phyloP scores from a whole-genome alignment of 2,113 vertebrate species.

The Cavia porcellus region DNA sequence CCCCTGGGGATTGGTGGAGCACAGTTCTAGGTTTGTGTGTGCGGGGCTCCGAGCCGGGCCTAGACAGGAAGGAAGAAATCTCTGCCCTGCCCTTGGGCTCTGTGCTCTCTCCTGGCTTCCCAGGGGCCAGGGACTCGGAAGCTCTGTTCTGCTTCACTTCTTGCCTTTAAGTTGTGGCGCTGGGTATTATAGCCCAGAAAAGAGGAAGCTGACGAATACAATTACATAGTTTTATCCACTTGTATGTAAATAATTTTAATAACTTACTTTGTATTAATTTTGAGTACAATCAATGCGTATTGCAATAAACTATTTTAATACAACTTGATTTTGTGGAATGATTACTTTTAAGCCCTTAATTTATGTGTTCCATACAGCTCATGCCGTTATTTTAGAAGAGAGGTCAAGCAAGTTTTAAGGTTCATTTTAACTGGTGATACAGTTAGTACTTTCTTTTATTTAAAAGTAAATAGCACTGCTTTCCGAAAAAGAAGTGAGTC shows the following conservation, averaged over 20 bases:
- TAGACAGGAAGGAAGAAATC: background rate
- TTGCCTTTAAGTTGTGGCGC: background rate
- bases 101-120: no score
- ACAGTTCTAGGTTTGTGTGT: no score
- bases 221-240: constrained; percentile 79
- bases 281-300: constrained; percentile 83
- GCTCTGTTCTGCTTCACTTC: background rate
- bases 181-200: background rate
- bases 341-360: constrained; percentile 55
- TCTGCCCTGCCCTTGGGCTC: background rate
- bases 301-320: constrained; percentile 92
- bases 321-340: constrained; percentile 50
- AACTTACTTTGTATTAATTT: constrained; percentile 89
- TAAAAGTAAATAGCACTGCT: constrained; percentile 36
- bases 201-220: background rate
- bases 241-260: constrained; percentile 88
- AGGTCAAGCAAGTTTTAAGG: constrained; percentile 14
- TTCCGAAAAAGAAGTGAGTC: constrained; percentile 46
- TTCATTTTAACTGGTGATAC: constrained; percentile 48
- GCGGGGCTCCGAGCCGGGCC: background rate
- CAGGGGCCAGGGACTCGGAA: background rate
- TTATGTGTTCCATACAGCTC: constrained; percentile 8
- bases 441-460: constrained; percentile 33
- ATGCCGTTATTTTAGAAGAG: constrained; percentile 31
- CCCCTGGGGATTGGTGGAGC: no score